These are phyloP conservation scores for Chrysolina oricalcia DNA, from an alignment of 2,888 invertebrate species.

Conservation along the genomic window DNA sequence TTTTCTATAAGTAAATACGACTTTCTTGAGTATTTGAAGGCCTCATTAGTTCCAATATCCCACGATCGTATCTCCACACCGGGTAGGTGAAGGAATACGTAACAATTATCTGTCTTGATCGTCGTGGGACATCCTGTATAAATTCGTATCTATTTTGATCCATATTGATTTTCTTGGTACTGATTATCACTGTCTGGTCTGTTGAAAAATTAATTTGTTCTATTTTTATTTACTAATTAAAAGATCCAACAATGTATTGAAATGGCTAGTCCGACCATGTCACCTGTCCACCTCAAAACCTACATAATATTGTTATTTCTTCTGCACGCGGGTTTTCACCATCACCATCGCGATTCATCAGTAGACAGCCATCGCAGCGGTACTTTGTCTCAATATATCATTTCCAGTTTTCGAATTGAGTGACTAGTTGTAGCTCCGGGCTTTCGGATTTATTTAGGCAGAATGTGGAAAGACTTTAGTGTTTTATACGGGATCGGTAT, in stretches of 20 bases:
- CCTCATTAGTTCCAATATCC: too few relatives aligned
- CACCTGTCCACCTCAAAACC: slow-evolving; percentile 40
- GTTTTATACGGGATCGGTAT: neutral
- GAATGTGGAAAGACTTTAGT: neutral
- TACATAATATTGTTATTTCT: slow-evolving; percentile 38
- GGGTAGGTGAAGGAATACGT: too few relatives aligned
- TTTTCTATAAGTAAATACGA: too few relatives aligned
- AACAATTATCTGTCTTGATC: too few relatives aligned
- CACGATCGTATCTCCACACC: too few relatives aligned
- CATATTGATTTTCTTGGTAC: neutral
- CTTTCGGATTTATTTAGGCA: neutral
- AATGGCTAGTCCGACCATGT: slow-evolving; percentile 2
- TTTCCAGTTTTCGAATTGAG: neutral
- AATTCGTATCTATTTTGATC: neutral
- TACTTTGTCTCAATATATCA: slow-evolving; percentile 16
- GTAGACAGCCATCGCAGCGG: slow-evolving; percentile 27
- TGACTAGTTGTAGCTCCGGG: neutral
- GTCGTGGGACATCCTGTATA: neutral
- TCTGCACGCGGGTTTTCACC: slow-evolving; percentile 17
- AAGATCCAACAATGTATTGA: neutral
- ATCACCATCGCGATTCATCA: slow-evolving; percentile 14
- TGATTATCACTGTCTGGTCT: neutral
- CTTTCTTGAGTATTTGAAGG: too few relatives aligned
- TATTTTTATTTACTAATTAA: neutral
- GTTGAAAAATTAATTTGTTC: neutral